Percentiles rank a stretch among this genome's conserved stretches.
Conservation (phyloP, 2,888 invertebrate genomes). For the Tenthredo scrophulariae region DNA sequence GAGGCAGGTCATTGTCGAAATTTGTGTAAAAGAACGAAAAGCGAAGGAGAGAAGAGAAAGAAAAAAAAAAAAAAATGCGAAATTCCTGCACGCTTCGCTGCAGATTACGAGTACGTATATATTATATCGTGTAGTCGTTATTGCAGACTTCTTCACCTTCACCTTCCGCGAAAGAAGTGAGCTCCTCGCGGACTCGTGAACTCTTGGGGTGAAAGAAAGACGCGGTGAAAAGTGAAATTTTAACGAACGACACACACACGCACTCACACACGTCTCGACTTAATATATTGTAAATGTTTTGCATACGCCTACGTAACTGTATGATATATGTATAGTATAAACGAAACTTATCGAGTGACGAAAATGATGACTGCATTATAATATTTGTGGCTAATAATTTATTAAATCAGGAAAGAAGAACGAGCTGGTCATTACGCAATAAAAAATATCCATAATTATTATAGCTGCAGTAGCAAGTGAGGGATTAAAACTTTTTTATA, state of each 20-base stretch:
- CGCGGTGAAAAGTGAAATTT: conserved; percentile 16
- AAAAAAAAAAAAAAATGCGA: background rate
- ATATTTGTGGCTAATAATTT: background rate
- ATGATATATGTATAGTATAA: background rate
- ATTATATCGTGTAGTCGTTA: background rate
- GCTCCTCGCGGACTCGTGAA: background rate
- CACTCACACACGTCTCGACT: background rate
- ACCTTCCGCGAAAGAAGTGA: background rate
- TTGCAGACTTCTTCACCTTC: conserved; percentile 22
- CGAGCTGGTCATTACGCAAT: background rate
- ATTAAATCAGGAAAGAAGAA: background rate
- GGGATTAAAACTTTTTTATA: background rate
- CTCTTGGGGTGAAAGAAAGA: background rate
- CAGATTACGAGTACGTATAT: background rate
- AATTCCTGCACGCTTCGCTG: background rate
- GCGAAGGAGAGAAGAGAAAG: background rate
- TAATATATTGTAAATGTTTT: background rate
- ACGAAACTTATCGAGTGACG: background rate
- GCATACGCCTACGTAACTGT: background rate
- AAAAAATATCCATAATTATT: background rate
- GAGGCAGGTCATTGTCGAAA: background rate
- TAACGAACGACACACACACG: background rate
- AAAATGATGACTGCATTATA: background rate
- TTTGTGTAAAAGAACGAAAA: background rate
- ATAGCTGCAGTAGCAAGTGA: background rate